Percentiles rank a stretch among this genome's conserved stretches.
These are phyloP conservation scores for Acrobasis consociella DNA, from an alignment of 2,888 invertebrate genomes.

Conservation along the genomic window DNA sequence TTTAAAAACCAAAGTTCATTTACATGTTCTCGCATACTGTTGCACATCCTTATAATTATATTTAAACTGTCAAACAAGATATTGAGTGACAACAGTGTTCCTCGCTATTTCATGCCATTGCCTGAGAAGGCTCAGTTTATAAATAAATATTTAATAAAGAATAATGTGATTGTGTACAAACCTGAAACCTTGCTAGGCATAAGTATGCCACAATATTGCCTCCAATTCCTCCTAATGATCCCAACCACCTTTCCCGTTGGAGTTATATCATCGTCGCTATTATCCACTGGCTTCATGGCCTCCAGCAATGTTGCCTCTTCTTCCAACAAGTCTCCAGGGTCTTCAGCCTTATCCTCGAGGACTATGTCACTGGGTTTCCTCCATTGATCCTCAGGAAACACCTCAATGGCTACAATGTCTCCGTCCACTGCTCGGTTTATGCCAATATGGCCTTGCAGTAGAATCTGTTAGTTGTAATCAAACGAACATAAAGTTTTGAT, in stretches of 20 bases:
- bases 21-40: no score
- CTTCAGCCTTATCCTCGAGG: constrained; percentile 88
- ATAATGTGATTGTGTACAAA: constrained; percentile 34
- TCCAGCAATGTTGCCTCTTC: constrained; percentile 79
- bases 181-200: constrained; percentile 88
- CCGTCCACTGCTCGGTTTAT: constrained; percentile 97
- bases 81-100: no score
- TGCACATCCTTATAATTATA: no score
- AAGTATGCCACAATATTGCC: constrained; percentile 98
- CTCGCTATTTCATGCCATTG: no score
- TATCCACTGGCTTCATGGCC: constrained; percentile 47
- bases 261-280: constrained; percentile 66
- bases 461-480: constrained; percentile 75
- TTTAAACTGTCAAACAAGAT: no score
- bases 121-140: no score
- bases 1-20: no score
- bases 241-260: constrained; percentile 88
- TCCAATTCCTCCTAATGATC: constrained; percentile 97
- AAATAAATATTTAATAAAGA: no score
- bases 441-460: constrained; percentile 92
- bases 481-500: no score
- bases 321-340: constrained; percentile 86
- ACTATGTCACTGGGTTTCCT: constrained; percentile 93
- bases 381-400: constrained; percentile 96
- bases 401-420: constrained; percentile 94